phyloP scores from a whole-genome alignment of 2,797 vertebrate species.

The Tarsius wallacei region DNA sequence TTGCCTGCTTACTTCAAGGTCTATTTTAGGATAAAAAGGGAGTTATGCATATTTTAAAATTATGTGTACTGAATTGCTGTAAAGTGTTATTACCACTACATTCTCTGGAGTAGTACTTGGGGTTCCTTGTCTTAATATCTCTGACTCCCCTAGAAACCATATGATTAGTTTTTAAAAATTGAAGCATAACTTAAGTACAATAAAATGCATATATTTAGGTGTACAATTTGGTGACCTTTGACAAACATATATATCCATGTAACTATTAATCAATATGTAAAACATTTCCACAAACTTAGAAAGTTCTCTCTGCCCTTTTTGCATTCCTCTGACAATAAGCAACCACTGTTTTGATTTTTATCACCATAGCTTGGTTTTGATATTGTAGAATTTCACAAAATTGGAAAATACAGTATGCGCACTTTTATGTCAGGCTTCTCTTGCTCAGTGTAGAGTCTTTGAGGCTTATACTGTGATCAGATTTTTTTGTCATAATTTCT shows the following conservation, averaged over 20 bases:
- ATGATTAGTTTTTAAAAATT: neutral
- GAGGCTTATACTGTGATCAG: neutral
- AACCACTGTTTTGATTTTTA: neutral
- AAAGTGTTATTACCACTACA: neutral
- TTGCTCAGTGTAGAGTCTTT: neutral
- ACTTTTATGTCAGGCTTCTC: neutral
- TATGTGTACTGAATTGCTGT: neutral
- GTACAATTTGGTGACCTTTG: neutral
- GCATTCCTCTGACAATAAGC: no score
- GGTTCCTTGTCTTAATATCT: neutral
- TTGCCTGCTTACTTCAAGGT: neutral
- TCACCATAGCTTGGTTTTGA: neutral
- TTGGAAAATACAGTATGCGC: neutral
- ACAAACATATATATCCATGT: neutral
- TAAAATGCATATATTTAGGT: neutral
- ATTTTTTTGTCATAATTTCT: neutral
- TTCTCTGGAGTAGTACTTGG: neutral
- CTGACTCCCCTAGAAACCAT: neutral
- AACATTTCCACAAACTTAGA: neutral
- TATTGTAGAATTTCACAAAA: neutral
- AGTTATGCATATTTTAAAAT: neutral
- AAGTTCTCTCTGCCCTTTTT: neutral
- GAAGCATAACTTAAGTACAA: neutral
- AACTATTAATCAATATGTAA: neutral
- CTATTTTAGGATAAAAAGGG: slow-evolving; percentile 26